Base-by-base conservation (phyloP, 2,797 vertebrate species). In the Varecia variegata region DNA sequence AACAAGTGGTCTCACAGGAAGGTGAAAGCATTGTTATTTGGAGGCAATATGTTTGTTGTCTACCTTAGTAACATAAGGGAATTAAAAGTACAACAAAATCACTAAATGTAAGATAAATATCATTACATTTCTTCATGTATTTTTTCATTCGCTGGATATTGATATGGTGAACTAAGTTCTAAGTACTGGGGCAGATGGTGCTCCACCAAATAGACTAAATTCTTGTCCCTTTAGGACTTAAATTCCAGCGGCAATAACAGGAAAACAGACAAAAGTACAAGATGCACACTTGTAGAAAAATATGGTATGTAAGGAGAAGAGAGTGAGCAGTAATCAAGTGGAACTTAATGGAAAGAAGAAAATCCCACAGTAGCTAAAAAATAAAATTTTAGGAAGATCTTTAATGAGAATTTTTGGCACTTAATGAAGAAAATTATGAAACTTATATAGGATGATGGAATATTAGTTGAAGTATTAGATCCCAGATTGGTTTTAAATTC, bases 381-480 rank as follows among this genome's bases (percentile, higher is more conserved):
- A 40, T 65, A 82, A 58, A 76, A 71, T 62, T 90, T 87, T 11
- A 38, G 7, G 21, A 60, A 50, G 27, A 58, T 43, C 18, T 74
- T 82, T 52, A 90, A 76, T 93, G 58, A 93, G n/a, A 86, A 58
- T 65, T 73, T 47, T 83, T 50, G 50, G 30, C n/a, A 79, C 52
- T 77, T 81, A 25, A 73, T 79, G 70, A 88, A 85, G 89, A 92
- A 86, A 93, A 83, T 38, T 83, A n/a, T 2, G 65, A 43, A 83
- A 88, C 21, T 54, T 68, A 27, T 10, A 30, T 88, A 52, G 2
- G 6, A 58, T 52, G 9, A 71, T n/a, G 85, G 58, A 80, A 73
- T 80, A 70, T 90, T 82, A 52, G 50, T 80, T 95, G 50, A 76
- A 92, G 67, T 60, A 56, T 56, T 60, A 88, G 35, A 71, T 92